These are phyloP conservation scores for Acleris laterana DNA, from an alignment of 2,888 invertebrate genomes.

Conservation along the genomic window DNA sequence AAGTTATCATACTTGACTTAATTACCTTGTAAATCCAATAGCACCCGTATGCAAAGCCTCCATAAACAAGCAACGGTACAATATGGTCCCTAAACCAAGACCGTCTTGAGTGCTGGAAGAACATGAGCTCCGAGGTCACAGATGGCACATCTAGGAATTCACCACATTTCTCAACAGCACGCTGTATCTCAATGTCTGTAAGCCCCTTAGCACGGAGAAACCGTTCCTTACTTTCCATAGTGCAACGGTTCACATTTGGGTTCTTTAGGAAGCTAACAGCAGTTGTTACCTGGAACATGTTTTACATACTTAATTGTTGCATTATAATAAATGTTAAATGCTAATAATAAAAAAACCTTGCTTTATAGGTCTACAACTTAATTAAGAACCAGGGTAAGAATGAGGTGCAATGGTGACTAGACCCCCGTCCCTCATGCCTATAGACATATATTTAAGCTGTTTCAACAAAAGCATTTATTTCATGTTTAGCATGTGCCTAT, in stretches of 20 bases:
- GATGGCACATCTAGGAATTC: slow-evolving; percentile 69
- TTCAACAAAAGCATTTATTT: no score
- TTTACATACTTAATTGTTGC: neutral
- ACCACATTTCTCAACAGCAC: slow-evolving; percentile 88
- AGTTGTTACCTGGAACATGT: slow-evolving; percentile 88
- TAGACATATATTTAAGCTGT: no score
- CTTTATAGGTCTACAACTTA: no score
- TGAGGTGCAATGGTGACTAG: no score
- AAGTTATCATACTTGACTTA: no score
- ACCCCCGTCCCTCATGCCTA: no score
- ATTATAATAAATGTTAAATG: neutral
- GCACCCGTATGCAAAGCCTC: slow-evolving; percentile 90
- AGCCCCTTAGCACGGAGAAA: slow-evolving; percentile 92
- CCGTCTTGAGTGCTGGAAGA: slow-evolving; percentile 65
- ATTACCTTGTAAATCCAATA: slow-evolving; percentile 92
- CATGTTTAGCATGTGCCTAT: no score
- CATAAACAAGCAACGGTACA: slow-evolving; percentile 89
- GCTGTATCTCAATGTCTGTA: slow-evolving; percentile 89
- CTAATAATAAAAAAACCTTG: no score
- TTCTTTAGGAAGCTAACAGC: slow-evolving; percentile 94
- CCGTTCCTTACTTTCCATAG: slow-evolving; percentile 90
- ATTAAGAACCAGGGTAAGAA: no score
- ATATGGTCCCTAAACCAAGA: slow-evolving; percentile 87
- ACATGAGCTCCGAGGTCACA: slow-evolving; percentile 71
- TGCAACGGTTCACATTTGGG: slow-evolving; percentile 91